Evolutionary conservation across 2,888 invertebrate genomes (phyloP).

Genomic region (Schizotus pectinicornis): DNA sequence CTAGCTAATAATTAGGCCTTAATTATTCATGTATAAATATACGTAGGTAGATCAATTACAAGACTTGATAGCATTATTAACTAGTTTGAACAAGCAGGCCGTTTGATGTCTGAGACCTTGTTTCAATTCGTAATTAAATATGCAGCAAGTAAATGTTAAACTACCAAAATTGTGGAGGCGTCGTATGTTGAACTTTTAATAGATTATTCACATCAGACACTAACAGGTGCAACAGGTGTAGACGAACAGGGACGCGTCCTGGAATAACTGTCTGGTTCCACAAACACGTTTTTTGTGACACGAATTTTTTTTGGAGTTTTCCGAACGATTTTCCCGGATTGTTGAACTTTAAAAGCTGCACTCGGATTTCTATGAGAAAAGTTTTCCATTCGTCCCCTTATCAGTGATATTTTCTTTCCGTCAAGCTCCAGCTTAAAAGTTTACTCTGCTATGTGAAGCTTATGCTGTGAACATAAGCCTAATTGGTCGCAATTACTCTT

Average conservation of each 20-base stretch:
- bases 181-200: constrained; percentile 10
- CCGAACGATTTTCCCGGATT: constrained; percentile 15
- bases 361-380: constrained; percentile 23
- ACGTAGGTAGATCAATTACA: constrained; percentile 13
- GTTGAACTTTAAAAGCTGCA: constrained; percentile 14
- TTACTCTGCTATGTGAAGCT: background rate
- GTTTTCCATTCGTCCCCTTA: constrained; percentile 23
- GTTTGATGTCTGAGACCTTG: constrained; percentile 12
- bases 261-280: background rate
- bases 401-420: constrained; percentile 9
- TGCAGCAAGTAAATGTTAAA: constrained; percentile 3
- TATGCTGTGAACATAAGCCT: background rate
- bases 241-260: constrained; percentile 3
- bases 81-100: constrained; percentile 21
- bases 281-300: constrained; percentile 17
- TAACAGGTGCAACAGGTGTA: constrained; percentile 29
- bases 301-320: constrained; percentile 11
- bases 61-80: constrained; percentile 16
- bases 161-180: constrained; percentile 9
- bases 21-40: constrained; percentile 26
- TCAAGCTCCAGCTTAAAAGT: background rate
- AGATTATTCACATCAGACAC: constrained; percentile 15
- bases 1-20: constrained; percentile 15
- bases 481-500: constrained; percentile 12
- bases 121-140: constrained; percentile 18